These are phyloP conservation scores for Apogon hyalosoma DNA, from an alignment of 2,797 vertebrate species.

Conservation along the genomic window DNA sequence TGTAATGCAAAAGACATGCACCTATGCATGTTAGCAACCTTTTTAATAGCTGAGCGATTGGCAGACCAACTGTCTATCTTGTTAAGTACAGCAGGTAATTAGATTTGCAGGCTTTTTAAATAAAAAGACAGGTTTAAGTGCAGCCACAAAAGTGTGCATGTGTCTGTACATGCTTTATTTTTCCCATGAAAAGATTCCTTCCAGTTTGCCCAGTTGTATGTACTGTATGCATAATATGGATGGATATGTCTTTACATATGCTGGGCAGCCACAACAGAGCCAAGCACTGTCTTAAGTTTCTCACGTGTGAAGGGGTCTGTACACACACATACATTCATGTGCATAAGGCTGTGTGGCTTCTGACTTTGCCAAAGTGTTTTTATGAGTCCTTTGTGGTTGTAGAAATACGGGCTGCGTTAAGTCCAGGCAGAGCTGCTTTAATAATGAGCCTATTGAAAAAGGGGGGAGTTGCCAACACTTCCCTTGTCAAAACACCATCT, in stretches of 20 bases:
- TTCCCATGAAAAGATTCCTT: background rate
- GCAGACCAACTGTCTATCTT: too few species aligned
- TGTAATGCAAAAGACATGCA: too few species aligned
- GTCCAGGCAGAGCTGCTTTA: constrained; percentile 67
- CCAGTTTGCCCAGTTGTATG: background rate
- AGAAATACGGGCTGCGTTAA: constrained; percentile 66
- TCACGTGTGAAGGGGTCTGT: constrained; percentile 18
- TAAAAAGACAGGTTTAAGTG: too few species aligned
- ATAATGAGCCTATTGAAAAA: constrained; percentile 81
- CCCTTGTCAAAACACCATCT: constrained; percentile 73
- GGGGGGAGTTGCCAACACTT: constrained; percentile 64
- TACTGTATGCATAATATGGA: background rate
- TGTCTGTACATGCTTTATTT: background rate
- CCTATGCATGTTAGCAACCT: too few species aligned
- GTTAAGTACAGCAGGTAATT: too few species aligned
- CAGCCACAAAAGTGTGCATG: background rate
- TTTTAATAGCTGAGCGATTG: too few species aligned
- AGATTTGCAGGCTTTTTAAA: too few species aligned
- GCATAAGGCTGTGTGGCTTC: constrained; percentile 56
- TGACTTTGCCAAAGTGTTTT: constrained; percentile 72
- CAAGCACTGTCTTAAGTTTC: constrained; percentile 48
- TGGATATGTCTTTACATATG: constrained; percentile 9
- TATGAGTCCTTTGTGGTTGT: constrained; percentile 76
- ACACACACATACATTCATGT: constrained; percentile 18
- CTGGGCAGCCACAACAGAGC: constrained; percentile 43